These are phyloP conservation scores for Neosilurus hyrtlii DNA, from an alignment of 2,797 vertebrate genomes.

Conservation along the genomic window DNA sequence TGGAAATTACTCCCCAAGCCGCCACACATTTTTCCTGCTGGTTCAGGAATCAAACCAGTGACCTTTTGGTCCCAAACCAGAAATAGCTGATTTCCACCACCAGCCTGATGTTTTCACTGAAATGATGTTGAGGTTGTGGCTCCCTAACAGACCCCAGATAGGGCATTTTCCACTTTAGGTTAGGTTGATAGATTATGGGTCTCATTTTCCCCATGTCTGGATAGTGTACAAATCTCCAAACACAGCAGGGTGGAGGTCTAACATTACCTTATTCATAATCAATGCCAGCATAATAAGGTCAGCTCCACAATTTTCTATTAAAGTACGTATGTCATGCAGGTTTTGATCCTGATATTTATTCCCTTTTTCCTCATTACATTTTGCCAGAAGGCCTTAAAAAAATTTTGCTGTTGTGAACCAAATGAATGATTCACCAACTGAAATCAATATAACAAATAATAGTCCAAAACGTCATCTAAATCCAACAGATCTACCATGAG, in stretches of 20 bases:
- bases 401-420: conserved; percentile 3
- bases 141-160: conserved; percentile 26
- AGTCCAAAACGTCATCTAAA: conserved; percentile 22
- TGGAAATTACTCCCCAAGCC: too few species aligned
- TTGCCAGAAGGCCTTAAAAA: conserved; percentile 10
- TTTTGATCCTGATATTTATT: neutral
- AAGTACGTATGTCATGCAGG: neutral
- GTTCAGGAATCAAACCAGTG: too few species aligned
- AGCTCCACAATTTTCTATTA: neutral
- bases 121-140: conserved; percentile 33
- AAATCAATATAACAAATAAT: conserved; percentile 26
- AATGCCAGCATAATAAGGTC: conserved; percentile 29
- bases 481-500: conserved; percentile 2
- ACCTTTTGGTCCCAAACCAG: too few species aligned
- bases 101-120: conserved; percentile 27
- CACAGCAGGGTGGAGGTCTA: conserved; percentile 35
- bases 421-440: conserved; percentile 20
- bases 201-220: conserved; percentile 14
- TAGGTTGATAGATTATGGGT: conserved; percentile 11
- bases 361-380: neutral
- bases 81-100: conserved; percentile 2
- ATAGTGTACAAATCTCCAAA: conserved; percentile 31
- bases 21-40: too few species aligned
- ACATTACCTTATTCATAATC: conserved; percentile 30
- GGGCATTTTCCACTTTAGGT: conserved; percentile 33